These are phyloP conservation scores for Varroa destructor DNA, from an alignment of 1,140 invertebrate genomes.

Conservation along the genomic window DNA sequence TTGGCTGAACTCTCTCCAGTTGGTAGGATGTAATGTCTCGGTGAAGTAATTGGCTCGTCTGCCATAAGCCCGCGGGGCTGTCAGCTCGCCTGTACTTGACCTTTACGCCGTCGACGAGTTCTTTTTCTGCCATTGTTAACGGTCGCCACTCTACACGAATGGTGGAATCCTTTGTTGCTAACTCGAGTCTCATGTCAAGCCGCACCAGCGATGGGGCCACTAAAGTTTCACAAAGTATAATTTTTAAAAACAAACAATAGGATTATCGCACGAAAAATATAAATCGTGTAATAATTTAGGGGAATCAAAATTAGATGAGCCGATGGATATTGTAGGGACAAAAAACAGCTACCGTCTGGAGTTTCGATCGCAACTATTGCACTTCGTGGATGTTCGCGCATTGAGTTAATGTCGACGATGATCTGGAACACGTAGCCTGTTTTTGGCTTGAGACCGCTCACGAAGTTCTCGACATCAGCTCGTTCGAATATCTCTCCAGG, in stretches of 20 bases:
- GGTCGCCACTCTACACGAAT: conserved; percentile 65
- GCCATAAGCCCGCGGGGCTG: conserved; percentile 38
- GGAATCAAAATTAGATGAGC: too few relatives aligned
- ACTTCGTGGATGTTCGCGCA: conserved; percentile 34
- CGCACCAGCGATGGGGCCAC: conserved; percentile 49
- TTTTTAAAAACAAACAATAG: not conserved
- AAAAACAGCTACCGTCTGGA: conserved; percentile 30
- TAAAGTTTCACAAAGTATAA: not conserved
- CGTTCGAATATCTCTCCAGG: conserved; percentile 61
- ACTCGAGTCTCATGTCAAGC: conserved; percentile 55
- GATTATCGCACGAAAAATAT: too few relatives aligned
- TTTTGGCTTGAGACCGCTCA: conserved; percentile 58
- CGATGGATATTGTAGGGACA: not conserved
- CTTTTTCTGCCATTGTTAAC: conserved; percentile 60
- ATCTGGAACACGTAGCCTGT: conserved; percentile 52
- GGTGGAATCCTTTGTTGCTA: conserved; percentile 59
- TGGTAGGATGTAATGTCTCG: conserved; percentile 56
- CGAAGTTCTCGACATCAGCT: conserved; percentile 63
- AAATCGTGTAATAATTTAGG: too few relatives aligned
- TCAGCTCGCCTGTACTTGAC: conserved; percentile 54
- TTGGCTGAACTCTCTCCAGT: conserved; percentile 55
- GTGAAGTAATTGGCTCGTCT: conserved; percentile 59
- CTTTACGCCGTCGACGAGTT: conserved; percentile 58
- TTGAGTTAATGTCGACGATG: conserved; percentile 34
- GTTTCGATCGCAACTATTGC: conserved; percentile 34